Percentiles rank a stretch among this genome's conserved stretches.
Evolutionary conservation across 1,140 invertebrate genomes (phyloP).

Genomic region (Hyles euphorbiae): DNA sequence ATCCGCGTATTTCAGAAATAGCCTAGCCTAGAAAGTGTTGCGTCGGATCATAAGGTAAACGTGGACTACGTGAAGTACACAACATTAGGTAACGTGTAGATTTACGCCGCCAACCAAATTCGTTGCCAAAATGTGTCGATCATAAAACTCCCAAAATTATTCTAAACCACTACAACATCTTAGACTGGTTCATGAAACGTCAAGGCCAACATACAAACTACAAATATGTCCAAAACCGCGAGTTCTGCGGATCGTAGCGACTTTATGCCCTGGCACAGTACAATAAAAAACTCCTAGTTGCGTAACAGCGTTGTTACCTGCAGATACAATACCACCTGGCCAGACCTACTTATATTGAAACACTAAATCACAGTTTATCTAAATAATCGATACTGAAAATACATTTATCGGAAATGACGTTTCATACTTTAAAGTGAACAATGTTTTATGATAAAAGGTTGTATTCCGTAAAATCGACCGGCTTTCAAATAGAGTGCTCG

Average conservation of each 20-base stretch:
- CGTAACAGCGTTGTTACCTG: too few species aligned
- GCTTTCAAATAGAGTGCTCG: slow-evolving; percentile 15
- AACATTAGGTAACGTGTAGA: slow-evolving; percentile 26
- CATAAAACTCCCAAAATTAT: slow-evolving; percentile 23
- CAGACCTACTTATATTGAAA: too few species aligned
- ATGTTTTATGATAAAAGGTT: too few species aligned
- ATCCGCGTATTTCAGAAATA: slow-evolving; percentile 47
- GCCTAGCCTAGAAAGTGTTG: slow-evolving; percentile 24
- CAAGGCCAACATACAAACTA: not conserved
- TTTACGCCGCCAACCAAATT: slow-evolving; percentile 22
- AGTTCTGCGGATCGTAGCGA: not conserved
- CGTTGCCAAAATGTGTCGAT: slow-evolving; percentile 38
- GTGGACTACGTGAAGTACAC: slow-evolving; percentile 6
- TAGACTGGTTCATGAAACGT: slow-evolving; percentile 15
- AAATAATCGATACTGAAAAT: too few species aligned
- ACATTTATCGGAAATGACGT: too few species aligned
- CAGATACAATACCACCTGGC: too few species aligned
- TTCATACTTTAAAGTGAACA: too few species aligned
- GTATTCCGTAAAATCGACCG: slow-evolving; percentile 1
- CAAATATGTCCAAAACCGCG: slow-evolving; percentile 7
- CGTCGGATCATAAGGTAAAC: slow-evolving; percentile 46
- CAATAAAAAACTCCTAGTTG: too few species aligned
- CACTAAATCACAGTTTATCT: too few species aligned
- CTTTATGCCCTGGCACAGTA: too few species aligned
- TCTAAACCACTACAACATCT: slow-evolving; percentile 27